phyloP scores from a whole-genome alignment of 2,888 invertebrate species.

The Achlya flavicornis region DNA sequence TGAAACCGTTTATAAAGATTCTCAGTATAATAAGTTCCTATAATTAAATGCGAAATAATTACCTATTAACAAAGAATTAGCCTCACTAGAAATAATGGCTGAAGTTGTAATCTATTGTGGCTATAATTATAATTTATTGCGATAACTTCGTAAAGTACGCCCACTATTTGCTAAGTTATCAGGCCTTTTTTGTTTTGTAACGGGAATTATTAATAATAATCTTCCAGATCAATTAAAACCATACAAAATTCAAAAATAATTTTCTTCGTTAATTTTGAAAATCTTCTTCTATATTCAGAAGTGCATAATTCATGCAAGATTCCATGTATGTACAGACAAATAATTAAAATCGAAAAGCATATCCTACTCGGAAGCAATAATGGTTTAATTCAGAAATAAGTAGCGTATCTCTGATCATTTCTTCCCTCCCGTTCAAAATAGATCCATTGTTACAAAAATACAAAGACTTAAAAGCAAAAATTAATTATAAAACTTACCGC shows the following conservation, averaged over 20 bases:
- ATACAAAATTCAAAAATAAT: no score
- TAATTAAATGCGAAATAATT: slow-evolving; percentile 8
- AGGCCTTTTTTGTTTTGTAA: not conserved
- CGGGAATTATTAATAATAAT: not conserved
- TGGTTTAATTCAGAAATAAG: no score
- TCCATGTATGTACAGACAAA: no score
- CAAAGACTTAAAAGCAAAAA: not conserved
- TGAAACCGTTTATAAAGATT: slow-evolving; percentile 13
- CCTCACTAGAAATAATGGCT: slow-evolving; percentile 42
- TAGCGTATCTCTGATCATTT: no score
- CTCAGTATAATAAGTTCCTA: slow-evolving; percentile 10
- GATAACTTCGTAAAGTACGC: slow-evolving; percentile 35
- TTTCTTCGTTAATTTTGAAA: no score
- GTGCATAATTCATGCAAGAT: not conserved
- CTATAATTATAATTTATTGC: slow-evolving; percentile 48
- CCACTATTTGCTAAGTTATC: not conserved
- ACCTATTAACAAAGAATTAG: slow-evolving; percentile 16
- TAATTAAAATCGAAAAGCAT: no score
- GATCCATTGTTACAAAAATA: not conserved
- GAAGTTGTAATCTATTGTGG: slow-evolving; percentile 42
- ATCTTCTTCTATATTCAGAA: not conserved
- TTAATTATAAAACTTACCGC: slow-evolving; percentile 36
- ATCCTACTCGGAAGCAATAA: no score
- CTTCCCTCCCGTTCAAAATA: no score
- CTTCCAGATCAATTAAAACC: not conserved